A percentile compares a stretch with the other conserved stretches of the same genome.
phyloP scores from a whole-genome alignment of 2,888 invertebrate species.

The Chironomus riparius region DNA sequence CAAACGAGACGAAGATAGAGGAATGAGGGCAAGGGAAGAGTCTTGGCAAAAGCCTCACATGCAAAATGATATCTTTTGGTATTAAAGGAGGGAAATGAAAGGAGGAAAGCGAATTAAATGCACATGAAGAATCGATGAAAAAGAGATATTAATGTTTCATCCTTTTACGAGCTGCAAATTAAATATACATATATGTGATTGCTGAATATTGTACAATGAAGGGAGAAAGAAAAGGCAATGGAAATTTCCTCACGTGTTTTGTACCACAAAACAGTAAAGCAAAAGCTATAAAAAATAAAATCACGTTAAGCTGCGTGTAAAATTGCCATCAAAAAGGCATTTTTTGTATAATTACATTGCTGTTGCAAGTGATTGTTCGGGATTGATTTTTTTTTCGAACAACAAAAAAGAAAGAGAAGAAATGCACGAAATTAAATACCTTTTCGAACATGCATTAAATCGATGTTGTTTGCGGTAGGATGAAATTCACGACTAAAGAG shows the following conservation, averaged over 20 bases:
- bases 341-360: constrained; percentile 24
- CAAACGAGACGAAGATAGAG: neutral
- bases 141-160: constrained; percentile 6
- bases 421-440: constrained; percentile 24
- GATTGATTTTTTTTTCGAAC: constrained; percentile 18
- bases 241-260: constrained; percentile 18
- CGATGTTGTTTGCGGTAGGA: neutral
- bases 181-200: constrained; percentile 8
- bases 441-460: neutral
- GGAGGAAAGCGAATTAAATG: too few relatives aligned
- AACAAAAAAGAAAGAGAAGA: neutral
- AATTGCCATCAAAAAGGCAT: constrained; percentile 27
- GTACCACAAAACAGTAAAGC: neutral
- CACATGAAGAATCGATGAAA: neutral
- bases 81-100: too few relatives aligned
- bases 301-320: constrained; percentile 29
- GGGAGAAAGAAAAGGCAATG: constrained; percentile 10
- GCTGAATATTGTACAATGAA: neutral
- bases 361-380: constrained; percentile 19
- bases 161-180: constrained; percentile 26
- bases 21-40: too few relatives aligned
- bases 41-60: too few relatives aligned
- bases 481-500: neutral
- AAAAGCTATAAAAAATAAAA: constrained; percentile 1
- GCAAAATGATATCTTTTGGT: too few relatives aligned